Conservation (phyloP, 2,797 vertebrate genomes). For the Acipenser oxyrinchus region DNA sequence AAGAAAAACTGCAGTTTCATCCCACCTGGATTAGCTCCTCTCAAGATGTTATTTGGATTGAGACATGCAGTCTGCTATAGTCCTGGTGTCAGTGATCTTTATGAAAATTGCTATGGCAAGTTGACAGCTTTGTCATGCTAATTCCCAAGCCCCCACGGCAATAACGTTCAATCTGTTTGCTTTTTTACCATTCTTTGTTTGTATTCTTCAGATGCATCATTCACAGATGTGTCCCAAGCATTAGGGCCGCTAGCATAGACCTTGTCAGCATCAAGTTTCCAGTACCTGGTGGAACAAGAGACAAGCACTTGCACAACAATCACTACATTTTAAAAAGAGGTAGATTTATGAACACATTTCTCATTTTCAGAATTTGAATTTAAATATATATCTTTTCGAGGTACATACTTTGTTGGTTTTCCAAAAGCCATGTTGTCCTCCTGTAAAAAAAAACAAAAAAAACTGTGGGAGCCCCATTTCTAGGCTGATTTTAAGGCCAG, state of each 20-base stretch:
- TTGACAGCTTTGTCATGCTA: too few relatives aligned
- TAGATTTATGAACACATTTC: not conserved
- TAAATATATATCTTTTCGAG: not conserved
- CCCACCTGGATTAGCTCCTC: too few relatives aligned
- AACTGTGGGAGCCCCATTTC: not conserved
- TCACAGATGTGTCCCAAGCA: constrained; percentile 83
- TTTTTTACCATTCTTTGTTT: constrained; percentile 80
- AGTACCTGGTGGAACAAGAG: constrained; percentile 61
- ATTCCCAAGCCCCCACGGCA: too few relatives aligned
- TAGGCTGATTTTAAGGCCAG: not conserved
- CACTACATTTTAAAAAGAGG: not conserved
- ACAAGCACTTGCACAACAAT: not conserved
- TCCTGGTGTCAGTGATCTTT: too few relatives aligned
- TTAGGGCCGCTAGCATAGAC: constrained; percentile 66
- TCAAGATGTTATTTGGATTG: too few relatives aligned
- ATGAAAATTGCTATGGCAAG: too few relatives aligned
- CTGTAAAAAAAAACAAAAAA: constrained; percentile 43
- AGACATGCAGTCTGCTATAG: too few relatives aligned
- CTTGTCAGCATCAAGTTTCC: constrained; percentile 83
- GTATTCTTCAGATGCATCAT: constrained; percentile 90
- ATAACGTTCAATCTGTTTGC: too few relatives aligned
- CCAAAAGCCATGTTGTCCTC: constrained; percentile 98
- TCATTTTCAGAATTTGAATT: too few relatives aligned
- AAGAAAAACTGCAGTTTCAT: too few relatives aligned
- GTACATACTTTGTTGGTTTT: constrained; percentile 87